Evolutionary conservation across 2,888 invertebrate species (phyloP).

Genomic region (Ctena decussata): DNA sequence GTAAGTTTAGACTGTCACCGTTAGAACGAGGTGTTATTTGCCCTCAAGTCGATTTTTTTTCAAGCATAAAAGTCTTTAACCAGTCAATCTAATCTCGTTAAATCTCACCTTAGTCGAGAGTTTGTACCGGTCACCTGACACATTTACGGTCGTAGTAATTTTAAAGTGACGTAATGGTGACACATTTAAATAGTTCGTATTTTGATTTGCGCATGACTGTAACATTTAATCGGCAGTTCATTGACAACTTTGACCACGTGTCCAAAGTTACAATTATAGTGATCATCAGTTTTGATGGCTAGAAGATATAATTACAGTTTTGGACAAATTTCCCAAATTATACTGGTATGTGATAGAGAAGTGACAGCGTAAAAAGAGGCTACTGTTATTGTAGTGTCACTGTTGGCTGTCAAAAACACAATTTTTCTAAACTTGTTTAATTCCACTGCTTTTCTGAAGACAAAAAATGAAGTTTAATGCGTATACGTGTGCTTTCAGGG

Average conservation of each 20-base stretch:
- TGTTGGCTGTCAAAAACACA: not conserved
- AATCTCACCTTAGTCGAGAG: constrained; percentile 6
- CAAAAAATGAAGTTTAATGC: too few relatives aligned
- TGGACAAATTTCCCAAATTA: not conserved
- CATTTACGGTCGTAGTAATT: constrained; percentile 9
- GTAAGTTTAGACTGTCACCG: constrained; percentile 8
- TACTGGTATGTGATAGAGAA: not conserved
- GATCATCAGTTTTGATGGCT: not conserved
- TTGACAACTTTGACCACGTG: constrained; percentile 3
- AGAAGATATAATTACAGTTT: constrained; percentile 5
- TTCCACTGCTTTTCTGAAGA: too few relatives aligned
- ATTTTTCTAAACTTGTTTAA: not conserved
- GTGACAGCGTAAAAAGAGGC: not conserved
- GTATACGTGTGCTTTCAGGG: too few relatives aligned
- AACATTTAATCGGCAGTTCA: not conserved
- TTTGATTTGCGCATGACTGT: not conserved
- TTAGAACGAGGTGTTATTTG: constrained; percentile 9
- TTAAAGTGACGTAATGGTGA: constrained; percentile 5
- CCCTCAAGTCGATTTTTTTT: not conserved
- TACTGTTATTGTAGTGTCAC: not conserved
- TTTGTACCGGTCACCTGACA: constrained; percentile 22
- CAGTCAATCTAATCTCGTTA: constrained; percentile 21
- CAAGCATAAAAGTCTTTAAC: constrained; percentile 1
- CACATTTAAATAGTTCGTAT: constrained; percentile 1
- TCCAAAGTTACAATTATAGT: not conserved